phyloP scores from a whole-genome alignment of 2,888 invertebrate genomes.

The Litoditis marina region DNA sequence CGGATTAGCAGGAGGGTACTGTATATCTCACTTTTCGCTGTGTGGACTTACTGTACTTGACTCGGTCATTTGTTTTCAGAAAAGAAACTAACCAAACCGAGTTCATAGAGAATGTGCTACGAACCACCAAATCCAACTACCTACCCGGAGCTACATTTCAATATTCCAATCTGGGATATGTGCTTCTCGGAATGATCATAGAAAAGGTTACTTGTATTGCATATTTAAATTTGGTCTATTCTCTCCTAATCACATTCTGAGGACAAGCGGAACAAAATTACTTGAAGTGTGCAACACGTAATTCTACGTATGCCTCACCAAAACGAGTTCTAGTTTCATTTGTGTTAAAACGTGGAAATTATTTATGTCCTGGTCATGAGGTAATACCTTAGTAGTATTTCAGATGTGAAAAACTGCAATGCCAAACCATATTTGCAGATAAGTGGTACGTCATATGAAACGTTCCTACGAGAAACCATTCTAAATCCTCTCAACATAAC shows the following conservation, averaged over 20 bases:
- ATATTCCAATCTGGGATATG: constrained; percentile 49
- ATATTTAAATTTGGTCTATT: too few relatives aligned
- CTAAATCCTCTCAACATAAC: too few relatives aligned
- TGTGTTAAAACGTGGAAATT: neutral
- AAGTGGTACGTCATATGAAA: too few relatives aligned
- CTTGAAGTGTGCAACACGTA: neutral
- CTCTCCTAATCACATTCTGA: too few relatives aligned
- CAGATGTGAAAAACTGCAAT: too few relatives aligned
- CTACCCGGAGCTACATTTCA: constrained; percentile 28
- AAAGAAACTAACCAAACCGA: constrained; percentile 35
- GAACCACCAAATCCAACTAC: constrained; percentile 20
- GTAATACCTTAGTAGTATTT: too few relatives aligned
- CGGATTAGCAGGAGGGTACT: too few relatives aligned
- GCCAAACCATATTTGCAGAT: too few relatives aligned
- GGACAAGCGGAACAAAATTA: neutral
- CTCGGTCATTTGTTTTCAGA: constrained; percentile 1
- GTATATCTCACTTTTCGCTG: too few relatives aligned
- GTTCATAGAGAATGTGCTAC: constrained; percentile 30
- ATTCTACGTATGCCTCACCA: neutral
- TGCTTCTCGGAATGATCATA: constrained; percentile 41
- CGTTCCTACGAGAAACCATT: too few relatives aligned
- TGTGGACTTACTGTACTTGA: too few relatives aligned
- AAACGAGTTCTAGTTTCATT: neutral
- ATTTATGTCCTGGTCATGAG: too few relatives aligned
- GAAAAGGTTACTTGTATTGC: constrained; percentile 31